Conservation (phyloP, 2,888 invertebrate genomes). For the Plemyria rubiginata region DNA sequence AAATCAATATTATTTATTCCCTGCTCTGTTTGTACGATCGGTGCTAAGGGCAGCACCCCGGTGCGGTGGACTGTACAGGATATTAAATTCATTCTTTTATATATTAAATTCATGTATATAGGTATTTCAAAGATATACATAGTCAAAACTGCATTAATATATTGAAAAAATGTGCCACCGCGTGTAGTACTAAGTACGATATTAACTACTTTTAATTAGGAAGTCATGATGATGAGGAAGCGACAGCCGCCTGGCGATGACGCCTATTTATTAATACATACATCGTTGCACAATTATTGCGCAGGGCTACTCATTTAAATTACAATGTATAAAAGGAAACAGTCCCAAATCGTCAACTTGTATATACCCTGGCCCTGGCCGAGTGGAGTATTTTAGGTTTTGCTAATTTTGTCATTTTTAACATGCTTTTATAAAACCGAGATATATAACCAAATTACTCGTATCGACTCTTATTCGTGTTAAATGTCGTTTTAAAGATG, state of each 20-base stretch:
- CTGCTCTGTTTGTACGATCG: no score
- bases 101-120: no score
- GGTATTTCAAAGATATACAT: no score
- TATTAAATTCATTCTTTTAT: no score
- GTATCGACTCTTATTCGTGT: not conserved
- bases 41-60: no score
- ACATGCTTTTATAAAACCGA: no score
- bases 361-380: not conserved
- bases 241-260: constrained; percentile 3
- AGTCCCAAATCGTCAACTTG: not conserved
- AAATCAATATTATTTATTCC: not conserved
- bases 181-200: not conserved
- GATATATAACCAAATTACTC: not conserved
- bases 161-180: not conserved
- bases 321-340: not conserved
- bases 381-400: not conserved
- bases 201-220: constrained; percentile 1
- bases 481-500: not conserved
- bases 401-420: not conserved
- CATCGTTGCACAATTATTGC: constrained; percentile 27
- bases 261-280: constrained; percentile 10
- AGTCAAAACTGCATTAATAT: no score
- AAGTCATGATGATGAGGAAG: no score
- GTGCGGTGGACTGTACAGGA: no score
- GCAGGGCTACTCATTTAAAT: constrained; percentile 6